These are phyloP conservation scores for Melieria crassipennis DNA, from an alignment of 2,888 invertebrate species.

Conservation along the genomic window DNA sequence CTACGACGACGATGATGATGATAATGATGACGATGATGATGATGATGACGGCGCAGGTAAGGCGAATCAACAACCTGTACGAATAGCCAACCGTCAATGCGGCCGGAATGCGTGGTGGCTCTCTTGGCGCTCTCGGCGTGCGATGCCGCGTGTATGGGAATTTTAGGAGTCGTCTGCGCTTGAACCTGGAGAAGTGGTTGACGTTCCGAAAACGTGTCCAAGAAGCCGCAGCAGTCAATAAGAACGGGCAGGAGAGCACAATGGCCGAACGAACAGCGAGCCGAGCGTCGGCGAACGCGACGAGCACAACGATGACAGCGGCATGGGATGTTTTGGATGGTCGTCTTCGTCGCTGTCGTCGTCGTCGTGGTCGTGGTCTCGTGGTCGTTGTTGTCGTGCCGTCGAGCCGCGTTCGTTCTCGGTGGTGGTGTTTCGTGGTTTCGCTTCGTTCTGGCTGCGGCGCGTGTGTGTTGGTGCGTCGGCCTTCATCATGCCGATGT, in stretches of 20 bases:
- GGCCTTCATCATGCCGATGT: not conserved
- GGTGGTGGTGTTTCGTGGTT: conserved; percentile 1
- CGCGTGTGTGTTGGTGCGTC: conserved; percentile 9
- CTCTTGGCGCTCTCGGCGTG: too few relatives aligned
- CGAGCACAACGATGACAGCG: not conserved
- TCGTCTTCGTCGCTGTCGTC: not conserved
- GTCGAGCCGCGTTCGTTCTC: conserved; percentile 16
- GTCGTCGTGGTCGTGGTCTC: conserved; percentile 12
- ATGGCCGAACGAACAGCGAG: conserved; percentile 2
- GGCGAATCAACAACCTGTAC: conserved; percentile 26
- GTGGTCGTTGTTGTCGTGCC: not conserved
- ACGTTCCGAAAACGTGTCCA: conserved; percentile 1
- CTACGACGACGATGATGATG: not conserved
- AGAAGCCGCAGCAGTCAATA: not conserved
- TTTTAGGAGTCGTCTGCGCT: conserved; percentile 5
- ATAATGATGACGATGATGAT: too few relatives aligned
- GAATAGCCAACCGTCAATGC: conserved; percentile 13
- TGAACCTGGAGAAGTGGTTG: not conserved
- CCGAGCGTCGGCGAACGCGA: not conserved
- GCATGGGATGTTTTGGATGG: conserved; percentile 9
- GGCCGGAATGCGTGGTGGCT: too few relatives aligned
- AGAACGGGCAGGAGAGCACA: conserved; percentile 8
- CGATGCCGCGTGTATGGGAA: not conserved
- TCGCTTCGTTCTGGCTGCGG: conserved; percentile 6
- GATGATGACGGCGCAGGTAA: conserved; percentile 5